Conservation (phyloP, 2,888 invertebrate genomes). For the Micropterix aruncella region DNA sequence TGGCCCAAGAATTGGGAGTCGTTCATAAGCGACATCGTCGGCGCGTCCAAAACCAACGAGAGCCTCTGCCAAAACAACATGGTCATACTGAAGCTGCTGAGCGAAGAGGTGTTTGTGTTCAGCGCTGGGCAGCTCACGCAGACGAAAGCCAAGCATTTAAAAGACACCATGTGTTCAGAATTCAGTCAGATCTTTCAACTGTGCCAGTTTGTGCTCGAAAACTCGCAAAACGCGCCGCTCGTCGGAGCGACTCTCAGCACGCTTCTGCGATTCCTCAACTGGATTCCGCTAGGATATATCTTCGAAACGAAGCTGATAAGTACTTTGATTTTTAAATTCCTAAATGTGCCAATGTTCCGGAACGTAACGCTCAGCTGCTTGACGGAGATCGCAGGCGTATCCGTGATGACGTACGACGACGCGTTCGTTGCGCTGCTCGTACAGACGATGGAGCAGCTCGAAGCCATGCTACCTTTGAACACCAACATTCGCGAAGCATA, state of each 20-base stretch:
- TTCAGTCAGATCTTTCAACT: slow-evolving; percentile 97
- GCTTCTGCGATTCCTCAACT: slow-evolving; percentile 89
- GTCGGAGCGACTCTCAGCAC: slow-evolving; percentile 96
- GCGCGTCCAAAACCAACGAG: slow-evolving; percentile 97
- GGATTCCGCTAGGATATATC: slow-evolving; percentile 99
- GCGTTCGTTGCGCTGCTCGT: slow-evolving; percentile 84
- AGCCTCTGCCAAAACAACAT: slow-evolving; percentile 99
- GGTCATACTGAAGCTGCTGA: slow-evolving; percentile 91
- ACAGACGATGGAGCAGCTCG: slow-evolving; percentile 85
- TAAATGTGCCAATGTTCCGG: slow-evolving; percentile 94
- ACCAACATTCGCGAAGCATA: slow-evolving; percentile 93
- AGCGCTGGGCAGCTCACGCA: slow-evolving; percentile 97
- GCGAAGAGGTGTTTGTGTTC: slow-evolving; percentile 99
- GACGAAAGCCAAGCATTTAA: slow-evolving; percentile 96
- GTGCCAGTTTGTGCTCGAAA: slow-evolving; percentile 96
- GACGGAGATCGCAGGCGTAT: slow-evolving; percentile 93
- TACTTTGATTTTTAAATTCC: slow-evolving; percentile 90
- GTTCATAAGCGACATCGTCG: slow-evolving; percentile 98
- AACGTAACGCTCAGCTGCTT: slow-evolving; percentile 97
- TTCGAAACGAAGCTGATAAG: slow-evolving; percentile 96
- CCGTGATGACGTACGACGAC: slow-evolving; percentile 80
- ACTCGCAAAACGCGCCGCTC: slow-evolving; percentile 91
- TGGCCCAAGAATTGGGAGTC: slow-evolving; percentile 99
- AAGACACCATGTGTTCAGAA: slow-evolving; percentile 98
- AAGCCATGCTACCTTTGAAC: slow-evolving; percentile 79